Conservation (phyloP, 1,140 invertebrate species). For the Drosophila obscura region DNA sequence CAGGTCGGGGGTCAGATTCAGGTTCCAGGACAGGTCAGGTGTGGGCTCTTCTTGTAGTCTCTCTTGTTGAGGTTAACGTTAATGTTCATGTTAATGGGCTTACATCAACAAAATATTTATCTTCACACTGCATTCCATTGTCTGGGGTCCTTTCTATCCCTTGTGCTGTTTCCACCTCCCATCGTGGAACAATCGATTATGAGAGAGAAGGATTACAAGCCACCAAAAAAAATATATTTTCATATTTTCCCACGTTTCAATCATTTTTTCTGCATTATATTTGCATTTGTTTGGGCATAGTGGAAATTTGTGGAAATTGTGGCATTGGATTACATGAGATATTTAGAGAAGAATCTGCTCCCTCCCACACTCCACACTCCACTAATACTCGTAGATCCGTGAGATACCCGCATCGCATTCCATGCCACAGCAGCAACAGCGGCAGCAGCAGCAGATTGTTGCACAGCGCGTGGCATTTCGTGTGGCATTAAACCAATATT, state of each 20-base stretch:
- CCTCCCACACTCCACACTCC: slow-evolving; percentile 57
- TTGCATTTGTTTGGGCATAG: slow-evolving; percentile 36
- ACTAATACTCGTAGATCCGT: no score
- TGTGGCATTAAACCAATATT: background rate
- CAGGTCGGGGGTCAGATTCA: slow-evolving; percentile 27
- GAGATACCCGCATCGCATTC: slow-evolving; percentile 38
- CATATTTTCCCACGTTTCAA: slow-evolving; percentile 72
- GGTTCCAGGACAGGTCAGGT: slow-evolving; percentile 47
- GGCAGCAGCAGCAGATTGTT: slow-evolving; percentile 25
- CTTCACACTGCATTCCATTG: slow-evolving; percentile 49
- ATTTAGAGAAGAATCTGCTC: slow-evolving; percentile 14
- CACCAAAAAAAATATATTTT: slow-evolving; percentile 44
- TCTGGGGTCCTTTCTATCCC: slow-evolving; percentile 3
- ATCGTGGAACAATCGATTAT: slow-evolving; percentile 6
- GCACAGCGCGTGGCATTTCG: slow-evolving; percentile 58
- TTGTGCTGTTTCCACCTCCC: no score
- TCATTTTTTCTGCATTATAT: slow-evolving; percentile 55
- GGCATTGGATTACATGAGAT: slow-evolving; percentile 68
- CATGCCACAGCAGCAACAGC: background rate
- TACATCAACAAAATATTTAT: slow-evolving; percentile 30
- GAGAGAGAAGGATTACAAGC: slow-evolving; percentile 57
- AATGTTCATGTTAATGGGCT: slow-evolving; percentile 42
- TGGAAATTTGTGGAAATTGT: slow-evolving; percentile 53
- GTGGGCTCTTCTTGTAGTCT: slow-evolving; percentile 8
- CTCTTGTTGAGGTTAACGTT: background rate